phyloP scores from a whole-genome alignment of 2,113 vertebrate species.

The Ptilonorhynchus violaceus region DNA sequence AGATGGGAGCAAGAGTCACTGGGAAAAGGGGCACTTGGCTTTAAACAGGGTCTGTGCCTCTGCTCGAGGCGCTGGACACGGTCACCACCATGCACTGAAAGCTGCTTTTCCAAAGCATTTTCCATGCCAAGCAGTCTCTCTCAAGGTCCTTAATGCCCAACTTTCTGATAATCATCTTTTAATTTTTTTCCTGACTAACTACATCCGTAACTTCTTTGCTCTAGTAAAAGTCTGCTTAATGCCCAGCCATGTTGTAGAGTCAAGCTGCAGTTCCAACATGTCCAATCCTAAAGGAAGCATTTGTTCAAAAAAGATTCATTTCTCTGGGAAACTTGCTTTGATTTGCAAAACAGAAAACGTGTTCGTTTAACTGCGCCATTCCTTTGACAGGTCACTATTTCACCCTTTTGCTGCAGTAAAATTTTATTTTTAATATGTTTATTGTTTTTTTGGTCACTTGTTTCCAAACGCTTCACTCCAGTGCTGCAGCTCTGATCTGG shows the following conservation, averaged over 20 bases:
- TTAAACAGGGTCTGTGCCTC: background rate
- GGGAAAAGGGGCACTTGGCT: background rate
- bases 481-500: background rate
- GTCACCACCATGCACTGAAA: rapidly evolving
- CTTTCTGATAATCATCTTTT: background rate
- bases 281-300: background rate
- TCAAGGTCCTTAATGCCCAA: background rate
- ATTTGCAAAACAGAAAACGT: background rate
- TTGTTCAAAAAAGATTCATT: background rate
- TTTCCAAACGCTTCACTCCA: background rate
- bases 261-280: background rate
- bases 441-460: background rate
- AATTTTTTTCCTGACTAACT: constrained; percentile 17
- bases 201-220: background rate
- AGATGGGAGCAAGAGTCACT: background rate
- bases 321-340: background rate
- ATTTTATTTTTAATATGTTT: constrained; percentile 46
- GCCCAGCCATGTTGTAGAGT: background rate
- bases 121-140: background rate
- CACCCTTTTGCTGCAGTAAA: background rate
- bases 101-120: background rate
- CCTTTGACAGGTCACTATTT: constrained; percentile 26
- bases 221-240: background rate
- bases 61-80: rapidly evolving
- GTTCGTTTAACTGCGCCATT: background rate